Evolutionary conservation across 2,888 invertebrate genomes (phyloP).

Genomic region (Parelbella ahira): DNA sequence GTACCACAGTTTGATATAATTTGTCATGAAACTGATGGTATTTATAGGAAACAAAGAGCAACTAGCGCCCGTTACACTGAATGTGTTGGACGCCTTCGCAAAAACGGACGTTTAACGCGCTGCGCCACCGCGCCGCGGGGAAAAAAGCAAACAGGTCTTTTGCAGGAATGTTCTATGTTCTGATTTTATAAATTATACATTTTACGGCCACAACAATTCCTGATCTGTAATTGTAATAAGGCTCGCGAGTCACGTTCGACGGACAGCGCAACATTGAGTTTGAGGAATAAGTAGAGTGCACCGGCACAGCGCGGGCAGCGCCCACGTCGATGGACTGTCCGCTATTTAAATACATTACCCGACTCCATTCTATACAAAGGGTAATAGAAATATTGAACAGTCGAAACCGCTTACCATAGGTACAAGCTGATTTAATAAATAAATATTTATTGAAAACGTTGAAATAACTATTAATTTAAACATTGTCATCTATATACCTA

Average conservation of each 20-base stretch:
- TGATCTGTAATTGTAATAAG: slow-evolving; percentile 78
- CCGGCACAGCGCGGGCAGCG: slow-evolving; percentile 3
- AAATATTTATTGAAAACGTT: too few relatives aligned
- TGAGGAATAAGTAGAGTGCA: slow-evolving; percentile 35
- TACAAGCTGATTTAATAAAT: too few relatives aligned
- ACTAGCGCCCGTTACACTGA: slow-evolving; percentile 43
- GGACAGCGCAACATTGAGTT: slow-evolving; percentile 42
- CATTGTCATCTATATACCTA: too few relatives aligned
- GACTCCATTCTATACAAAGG: slow-evolving; percentile 10
- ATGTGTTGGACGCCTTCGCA: slow-evolving; percentile 45
- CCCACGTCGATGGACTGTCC: slow-evolving; percentile 6
- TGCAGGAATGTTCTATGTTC: slow-evolving; percentile 52
- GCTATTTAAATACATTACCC: slow-evolving; percentile 21
- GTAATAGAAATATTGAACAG: slow-evolving; percentile 15
- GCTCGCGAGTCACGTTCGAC: slow-evolving; percentile 60
- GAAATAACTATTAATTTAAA: too few relatives aligned
- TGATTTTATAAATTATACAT: slow-evolving; percentile 75
- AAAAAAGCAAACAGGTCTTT: slow-evolving; percentile 52
- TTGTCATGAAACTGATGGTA: slow-evolving; percentile 43
- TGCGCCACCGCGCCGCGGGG: slow-evolving; percentile 41
- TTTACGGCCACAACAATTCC: slow-evolving; percentile 72
- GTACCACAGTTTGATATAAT: slow-evolving; percentile 31
- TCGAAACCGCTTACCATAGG: background rate
- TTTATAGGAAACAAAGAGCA: slow-evolving; percentile 44
- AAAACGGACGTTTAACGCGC: slow-evolving; percentile 59